Evolutionary conservation across 2,797 vertebrate species (phyloP), one percentile per base, ranked within the genome.

Genomic region (Enteromius unitaeniatus): DNA sequence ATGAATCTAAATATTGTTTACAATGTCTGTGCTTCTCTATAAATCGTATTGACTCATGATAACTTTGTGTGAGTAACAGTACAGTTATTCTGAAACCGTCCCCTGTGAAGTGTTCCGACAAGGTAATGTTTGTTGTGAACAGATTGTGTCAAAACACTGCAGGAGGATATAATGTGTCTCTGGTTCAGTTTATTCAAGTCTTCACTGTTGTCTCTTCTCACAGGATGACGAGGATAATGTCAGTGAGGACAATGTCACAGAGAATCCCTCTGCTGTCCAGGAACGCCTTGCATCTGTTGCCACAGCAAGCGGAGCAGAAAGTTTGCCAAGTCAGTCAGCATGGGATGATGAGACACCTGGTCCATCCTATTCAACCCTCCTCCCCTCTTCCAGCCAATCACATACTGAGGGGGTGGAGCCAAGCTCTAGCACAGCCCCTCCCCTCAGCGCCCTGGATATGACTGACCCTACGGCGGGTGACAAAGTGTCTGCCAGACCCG

Each of bases 321-420:
- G 78, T 76, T 86, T 85, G 6, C 89, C 94, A 34, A 93, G 94
- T 73, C 95, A 96, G 67, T 94, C 96, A 0, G 89, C 94, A 0
- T 99, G 98, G 97, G 98, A 99, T 62, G 97, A 99, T 79, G 98
- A 99, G 93, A 99, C 97, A 0, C 98, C 98, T 0, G 97, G 98
- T 0, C 97, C 98, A 2, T 99, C 98, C 0, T 99, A 98, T 80
- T 97, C 96, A 34, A 93, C 94, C 13, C 64, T 88, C 21, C 49
- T 70, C 5, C 82, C 64, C 2, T 77, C 82, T 21, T 79, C 85
- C 49, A 84, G 76, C 76, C 94, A 94, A 51, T 87, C 90, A 47
- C 90, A 88, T 55, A 55, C 90, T 8, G 96, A 88, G 95, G 91
- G 10, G 81, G 87, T 6, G 89, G 76, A 73, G 60, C 89, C 83